Percentiles rank a stretch among this genome's conserved stretches.
Conservation (phyloP, 1,140 invertebrate species). For the Hyles euphorbiae region DNA sequence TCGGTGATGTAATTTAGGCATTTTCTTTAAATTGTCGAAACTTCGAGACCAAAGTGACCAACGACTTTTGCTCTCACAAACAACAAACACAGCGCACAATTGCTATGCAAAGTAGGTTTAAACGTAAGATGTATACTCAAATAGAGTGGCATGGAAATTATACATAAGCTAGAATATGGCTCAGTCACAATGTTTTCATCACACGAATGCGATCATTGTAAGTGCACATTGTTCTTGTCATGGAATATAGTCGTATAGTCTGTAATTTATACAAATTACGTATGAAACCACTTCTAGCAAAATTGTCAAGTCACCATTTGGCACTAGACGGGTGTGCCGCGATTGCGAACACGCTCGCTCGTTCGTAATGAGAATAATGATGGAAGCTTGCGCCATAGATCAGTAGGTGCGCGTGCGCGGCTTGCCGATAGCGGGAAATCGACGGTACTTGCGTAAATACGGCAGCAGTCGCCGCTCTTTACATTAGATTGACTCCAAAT, state of each 20-base stretch:
- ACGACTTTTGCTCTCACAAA: too few species aligned
- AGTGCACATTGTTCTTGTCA: not conserved
- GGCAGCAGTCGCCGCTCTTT: constrained; percentile 31
- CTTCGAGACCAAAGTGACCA: too few species aligned
- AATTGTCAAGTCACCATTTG: constrained; percentile 29
- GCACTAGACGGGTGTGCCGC: constrained; percentile 34
- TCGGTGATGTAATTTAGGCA: too few species aligned
- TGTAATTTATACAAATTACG: constrained; percentile 15
- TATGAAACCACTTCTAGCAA: constrained; percentile 20
- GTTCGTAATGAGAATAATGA: constrained; percentile 59
- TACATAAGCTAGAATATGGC: too few species aligned
- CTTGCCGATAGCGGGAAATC: constrained; percentile 50
- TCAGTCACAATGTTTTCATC: too few species aligned
- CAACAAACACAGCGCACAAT: too few species aligned
- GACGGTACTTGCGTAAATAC: constrained; percentile 63
- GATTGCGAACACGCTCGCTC: constrained; percentile 33
- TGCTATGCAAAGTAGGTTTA: too few species aligned
- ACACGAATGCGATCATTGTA: too few species aligned
- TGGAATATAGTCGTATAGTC: not conserved
- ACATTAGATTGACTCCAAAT: constrained; percentile 24
- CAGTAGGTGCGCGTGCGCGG: constrained; percentile 44
- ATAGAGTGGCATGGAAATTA: too few species aligned
- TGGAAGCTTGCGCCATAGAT: constrained; percentile 63
- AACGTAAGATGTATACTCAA: too few species aligned
- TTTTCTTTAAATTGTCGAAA: too few species aligned